Base-by-base conservation (phyloP, 1,140 invertebrate species). In the Diabrotica virgifera region DNA sequence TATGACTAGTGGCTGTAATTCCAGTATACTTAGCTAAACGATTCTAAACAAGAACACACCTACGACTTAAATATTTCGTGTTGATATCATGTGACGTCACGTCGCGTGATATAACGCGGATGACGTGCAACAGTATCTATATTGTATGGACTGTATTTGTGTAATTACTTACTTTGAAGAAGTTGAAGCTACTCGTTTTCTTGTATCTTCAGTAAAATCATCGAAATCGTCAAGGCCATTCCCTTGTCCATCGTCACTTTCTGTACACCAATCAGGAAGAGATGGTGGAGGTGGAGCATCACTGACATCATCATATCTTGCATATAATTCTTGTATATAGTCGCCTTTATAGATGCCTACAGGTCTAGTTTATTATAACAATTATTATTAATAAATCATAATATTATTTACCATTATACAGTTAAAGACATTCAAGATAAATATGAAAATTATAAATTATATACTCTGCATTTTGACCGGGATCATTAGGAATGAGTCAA, bases 291-390 rank as follows among this genome's bases (percentile, higher is more conserved):
- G 73, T 0, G 88, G 86, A 11, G 86, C 85, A 71, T 89, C 87
- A 35, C 90, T 87, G 10, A 83, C 77, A 72, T 94, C 91, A 50
- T 91, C 93, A 79, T 94, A 97, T 11, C 90, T 82, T 68, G 79
- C 84, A 73, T 85, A 92, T 40, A 92, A 78, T 77, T 92, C 90
- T 66, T 84, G 76, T 59, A 93, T 82, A 71, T 92, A 93, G 76
- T 92, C 90, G 52, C 81, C 81, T 76, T 92, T 92, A 73, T 93
- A 93, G 71, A 93, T 92, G 50, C 90, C 90, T 36, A 90, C 90
- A 35, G 87, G 84, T 65, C 89, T 85, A 70, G 55, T 52, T 5
- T 2, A 61, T 37, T 52, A 24, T 55, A 55, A 54, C 8, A 7
- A n/a, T 36, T 61, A 46, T 61, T 46, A 52, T 6, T 12, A 61